Base-by-base conservation (phyloP, 2,113 vertebrate species). In the Alaudala cheleensis region DNA sequence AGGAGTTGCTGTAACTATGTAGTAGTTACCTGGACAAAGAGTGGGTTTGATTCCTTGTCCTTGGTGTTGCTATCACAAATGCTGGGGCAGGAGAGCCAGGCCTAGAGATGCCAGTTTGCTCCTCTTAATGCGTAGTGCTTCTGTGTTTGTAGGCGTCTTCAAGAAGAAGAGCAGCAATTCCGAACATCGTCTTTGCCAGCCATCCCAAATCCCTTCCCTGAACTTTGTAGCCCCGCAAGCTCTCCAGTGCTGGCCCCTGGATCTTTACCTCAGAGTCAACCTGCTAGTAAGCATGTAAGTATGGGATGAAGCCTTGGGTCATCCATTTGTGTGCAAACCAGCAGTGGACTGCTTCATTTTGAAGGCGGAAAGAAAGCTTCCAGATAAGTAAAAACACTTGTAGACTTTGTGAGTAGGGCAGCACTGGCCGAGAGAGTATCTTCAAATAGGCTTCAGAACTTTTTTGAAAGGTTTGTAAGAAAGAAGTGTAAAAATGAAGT, bases 161-260 rank as follows among this genome's bases (percentile, higher is more conserved):
- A 99, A 94, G 99, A 99, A 86, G 98, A 98, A 93, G 99, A 99
- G 51, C 98, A 98, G 94, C 99, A 99, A 67, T 97, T 99, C 70
- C 98, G 98, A 95, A 99, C 99, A 3, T 99, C 99, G 0, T 99
- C 99, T 60, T 98, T 99, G 96, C 99, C 99, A 3, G 99, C 99
- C 96, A 99, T 99, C 93, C 99, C 99, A 44, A 99, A 99, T 94
- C 99, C 99, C 4, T 99, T 99, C 91, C 99, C 99, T 3, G 99
- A 99, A 97, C 99, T 99, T 73, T 99, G 99, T 81, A 99, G 99
- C 61, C 98, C 98, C 0, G 98, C 98, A 26, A 98, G 98, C 92
- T 98, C 99, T 62, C 98, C 99, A 60, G 98, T 98, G 20, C 98
- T 98, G 85, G 97, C 98, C 50, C 97, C 99, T 7, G 98, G 99